Percentiles rank a stretch among this genome's conserved stretches.
These are phyloP conservation scores for Trichomycterus rosablanca DNA, from an alignment of 2,113 vertebrate species.

Conservation along the genomic window DNA sequence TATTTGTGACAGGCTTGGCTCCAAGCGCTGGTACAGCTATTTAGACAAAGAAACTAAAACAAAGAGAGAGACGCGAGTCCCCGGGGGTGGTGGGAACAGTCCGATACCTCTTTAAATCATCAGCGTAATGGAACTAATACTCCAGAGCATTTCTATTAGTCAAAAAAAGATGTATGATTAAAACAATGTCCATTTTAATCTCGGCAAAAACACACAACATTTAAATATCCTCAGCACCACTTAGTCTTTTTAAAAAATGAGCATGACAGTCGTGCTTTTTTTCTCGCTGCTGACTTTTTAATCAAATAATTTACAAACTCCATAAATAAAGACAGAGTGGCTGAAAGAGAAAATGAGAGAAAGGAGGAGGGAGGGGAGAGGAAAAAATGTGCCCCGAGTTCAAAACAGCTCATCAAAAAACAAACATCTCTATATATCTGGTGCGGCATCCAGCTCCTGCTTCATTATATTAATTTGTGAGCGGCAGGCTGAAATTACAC, in stretches of 20 bases:
- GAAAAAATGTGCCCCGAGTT: slow-evolving; percentile 70
- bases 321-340: slow-evolving; percentile 70
- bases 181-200: slow-evolving; percentile 69
- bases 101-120: slow-evolving; percentile 62
- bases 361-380: slow-evolving; percentile 43
- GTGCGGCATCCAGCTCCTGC: slow-evolving; percentile 91
- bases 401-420: slow-evolving; percentile 77
- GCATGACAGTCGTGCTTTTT: slow-evolving; percentile 51
- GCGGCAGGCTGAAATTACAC: slow-evolving; percentile 94
- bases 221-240: slow-evolving; percentile 61
- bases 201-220: slow-evolving; percentile 54
- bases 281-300: slow-evolving; percentile 64
- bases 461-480: slow-evolving; percentile 99
- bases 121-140: slow-evolving; percentile 59
- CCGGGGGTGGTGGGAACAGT: slow-evolving; percentile 2
- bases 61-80: not conserved
- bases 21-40: not conserved
- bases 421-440: slow-evolving; percentile 91
- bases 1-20: no score
- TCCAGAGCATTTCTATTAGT: slow-evolving; percentile 57
- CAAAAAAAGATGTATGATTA: slow-evolving; percentile 61
- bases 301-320: slow-evolving; percentile 78
- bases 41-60: no score
- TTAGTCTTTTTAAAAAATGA: slow-evolving; percentile 68
- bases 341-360: slow-evolving; percentile 62